Conservation (phyloP, 1,140 invertebrate species). For the Atopsyche davidsoni region DNA sequence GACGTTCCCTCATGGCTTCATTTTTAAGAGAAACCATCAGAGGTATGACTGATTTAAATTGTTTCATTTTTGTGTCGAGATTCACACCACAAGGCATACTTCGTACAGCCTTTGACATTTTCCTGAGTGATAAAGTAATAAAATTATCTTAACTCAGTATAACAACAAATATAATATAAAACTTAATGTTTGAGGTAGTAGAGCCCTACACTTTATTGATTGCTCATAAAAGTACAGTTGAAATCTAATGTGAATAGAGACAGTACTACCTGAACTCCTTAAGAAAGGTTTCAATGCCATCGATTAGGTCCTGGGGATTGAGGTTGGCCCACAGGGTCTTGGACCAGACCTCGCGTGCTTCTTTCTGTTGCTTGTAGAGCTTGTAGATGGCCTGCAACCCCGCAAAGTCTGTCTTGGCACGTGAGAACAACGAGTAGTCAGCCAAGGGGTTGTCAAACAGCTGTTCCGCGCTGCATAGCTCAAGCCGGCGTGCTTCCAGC, state of each 20-base stretch:
- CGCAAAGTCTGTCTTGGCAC: conserved; percentile 66
- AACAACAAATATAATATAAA: too few relatives aligned
- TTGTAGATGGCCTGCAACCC: conserved; percentile 68
- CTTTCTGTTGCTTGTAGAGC: conserved; percentile 73
- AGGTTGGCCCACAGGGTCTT: conserved; percentile 82
- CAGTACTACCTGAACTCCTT: conserved; percentile 61
- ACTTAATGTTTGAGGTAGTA: too few relatives aligned
- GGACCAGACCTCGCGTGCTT: conserved; percentile 71
- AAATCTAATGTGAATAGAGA: not conserved
- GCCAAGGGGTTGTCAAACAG: conserved; percentile 79
- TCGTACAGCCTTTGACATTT: conserved; percentile 51
- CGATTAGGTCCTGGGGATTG: conserved; percentile 73
- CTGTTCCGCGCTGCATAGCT: conserved; percentile 71
- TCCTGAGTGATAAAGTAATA: conserved; percentile 37
- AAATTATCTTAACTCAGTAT: too few relatives aligned
- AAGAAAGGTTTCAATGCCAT: conserved; percentile 80
- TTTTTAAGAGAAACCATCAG: conserved; percentile 87
- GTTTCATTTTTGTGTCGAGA: conserved; percentile 77
- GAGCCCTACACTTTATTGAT: too few relatives aligned
- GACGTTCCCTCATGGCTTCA: conserved; percentile 79
- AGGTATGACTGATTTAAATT: conserved; percentile 80
- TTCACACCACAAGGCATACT: conserved; percentile 54
- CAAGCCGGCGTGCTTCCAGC: conserved; percentile 59
- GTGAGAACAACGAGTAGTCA: conserved; percentile 70
- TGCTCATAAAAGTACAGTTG: too few relatives aligned